Evolutionary conservation across 2,797 vertebrate genomes (phyloP), one percentile per base, ranked within the genome.

Genomic region (Emys orbicularis): DNA sequence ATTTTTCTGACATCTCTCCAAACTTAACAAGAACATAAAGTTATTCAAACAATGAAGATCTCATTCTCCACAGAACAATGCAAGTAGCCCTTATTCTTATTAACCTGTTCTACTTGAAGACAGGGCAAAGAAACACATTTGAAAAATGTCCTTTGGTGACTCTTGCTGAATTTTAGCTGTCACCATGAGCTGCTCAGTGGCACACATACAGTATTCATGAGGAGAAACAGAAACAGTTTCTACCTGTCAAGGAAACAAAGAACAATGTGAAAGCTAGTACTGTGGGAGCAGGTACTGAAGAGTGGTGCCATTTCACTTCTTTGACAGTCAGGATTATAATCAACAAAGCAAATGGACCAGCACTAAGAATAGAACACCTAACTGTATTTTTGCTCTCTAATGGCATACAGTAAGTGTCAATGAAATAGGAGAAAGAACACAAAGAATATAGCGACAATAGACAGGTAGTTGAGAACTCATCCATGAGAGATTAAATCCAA

Each of bases 291-390:
- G n/a, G 86, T 87, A 68, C 57, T 87, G 85, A 85, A 91, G 85
- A 97, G 83, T 81, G 89, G 82, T 87, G 85, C n/a, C 53, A 52
- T 93, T 97, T 97, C 86, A 54, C 84, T 97, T 87, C 79, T 94
- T 92, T 95, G 97, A 92, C 92, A 96, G 93, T 83, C 79, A 94
- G 92, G n/a, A 93, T 95, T 93, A 93, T 96, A 97, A 98, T 96
- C 90, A 97, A 87, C 92, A 94, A 94, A 96, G 89, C 81, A 94
- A 96, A 96, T 90, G 91, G 93, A 80, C 80, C 54, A 89, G 91
- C 89, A 89, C 91, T 89, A 95, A 93, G 88, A 93, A 86, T 49
- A 90, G 85, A 91, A 95, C 50, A 89, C 90, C 88, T 72, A 61
- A 79, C 27, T 76, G 44, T 54, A 91, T 18, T 92, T 94, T 96